phyloP scores from a whole-genome alignment of 2,113 vertebrate species.

The Syngnathus typhle region DNA sequence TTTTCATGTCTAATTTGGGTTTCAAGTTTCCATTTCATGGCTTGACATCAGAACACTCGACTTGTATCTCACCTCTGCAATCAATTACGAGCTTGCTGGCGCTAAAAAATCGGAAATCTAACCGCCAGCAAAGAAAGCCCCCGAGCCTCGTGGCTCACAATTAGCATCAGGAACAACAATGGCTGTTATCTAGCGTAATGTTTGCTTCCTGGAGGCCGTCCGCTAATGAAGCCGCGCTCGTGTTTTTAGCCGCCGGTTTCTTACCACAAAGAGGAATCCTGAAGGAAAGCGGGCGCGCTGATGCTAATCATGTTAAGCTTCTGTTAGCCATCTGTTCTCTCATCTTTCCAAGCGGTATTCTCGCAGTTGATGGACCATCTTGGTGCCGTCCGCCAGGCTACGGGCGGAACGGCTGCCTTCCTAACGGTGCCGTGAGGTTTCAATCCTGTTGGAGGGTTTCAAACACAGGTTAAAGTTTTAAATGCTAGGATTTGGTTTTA shows the following conservation, averaged over 20 bases:
- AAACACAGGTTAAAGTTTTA: not conserved
- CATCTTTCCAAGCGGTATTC: not conserved
- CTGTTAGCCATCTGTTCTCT: not conserved
- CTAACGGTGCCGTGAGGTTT: not conserved
- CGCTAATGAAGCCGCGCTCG: not conserved
- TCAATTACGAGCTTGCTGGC: not conserved
- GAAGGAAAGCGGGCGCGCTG: not conserved
- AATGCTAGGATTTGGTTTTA: not conserved
- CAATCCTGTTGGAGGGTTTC: not conserved
- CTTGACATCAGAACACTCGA: not conserved
- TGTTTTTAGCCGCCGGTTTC: not conserved
- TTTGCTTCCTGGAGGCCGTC: not conserved
- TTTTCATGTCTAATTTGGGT: too few relatives aligned
- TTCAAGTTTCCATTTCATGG: not conserved
- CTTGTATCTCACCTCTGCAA: not conserved
- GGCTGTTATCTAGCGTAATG: constrained; percentile 4
- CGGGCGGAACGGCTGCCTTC: too few relatives aligned
- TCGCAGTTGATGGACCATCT: not conserved
- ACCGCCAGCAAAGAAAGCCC: constrained; percentile 1
- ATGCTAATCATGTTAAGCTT: not conserved
- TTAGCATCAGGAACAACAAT: constrained; percentile 20
- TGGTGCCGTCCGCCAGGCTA: not conserved
- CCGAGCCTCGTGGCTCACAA: constrained; percentile 14
- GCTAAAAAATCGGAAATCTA: not conserved
- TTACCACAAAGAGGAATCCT: not conserved